phyloP scores from a whole-genome alignment of 1,140 invertebrate genomes.

The Danaus melanippus region DNA sequence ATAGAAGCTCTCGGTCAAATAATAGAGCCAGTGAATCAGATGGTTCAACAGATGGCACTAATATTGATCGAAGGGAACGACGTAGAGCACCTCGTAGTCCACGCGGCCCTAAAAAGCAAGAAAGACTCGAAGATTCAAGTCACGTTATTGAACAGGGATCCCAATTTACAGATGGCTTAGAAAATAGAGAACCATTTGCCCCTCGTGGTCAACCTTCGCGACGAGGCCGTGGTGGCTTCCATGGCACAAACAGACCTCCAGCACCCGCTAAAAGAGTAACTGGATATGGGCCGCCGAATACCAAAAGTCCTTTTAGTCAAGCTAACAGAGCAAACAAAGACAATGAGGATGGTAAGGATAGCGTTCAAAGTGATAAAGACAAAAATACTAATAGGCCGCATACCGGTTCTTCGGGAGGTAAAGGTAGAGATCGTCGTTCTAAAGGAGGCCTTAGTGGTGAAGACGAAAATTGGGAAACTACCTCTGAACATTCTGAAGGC shows the following conservation, averaged over 20 bases:
- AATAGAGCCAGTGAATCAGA: constrained; percentile 66
- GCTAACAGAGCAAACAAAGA: constrained; percentile 71
- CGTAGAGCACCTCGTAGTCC: constrained; percentile 55
- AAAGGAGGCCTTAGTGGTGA: constrained; percentile 72
- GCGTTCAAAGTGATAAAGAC: constrained; percentile 53
- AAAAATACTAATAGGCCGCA: constrained; percentile 78
- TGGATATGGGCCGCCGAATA: constrained; percentile 82
- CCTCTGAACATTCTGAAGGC: constrained; percentile 80
- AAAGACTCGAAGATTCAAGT: constrained; percentile 46
- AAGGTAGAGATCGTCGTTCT: constrained; percentile 74
- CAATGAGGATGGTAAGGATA: constrained; percentile 60
- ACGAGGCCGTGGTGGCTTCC: constrained; percentile 79
- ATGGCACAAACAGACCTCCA: constrained; percentile 67
- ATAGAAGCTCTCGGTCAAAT: constrained; percentile 61
- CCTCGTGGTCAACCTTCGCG: constrained; percentile 87
- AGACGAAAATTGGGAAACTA: constrained; percentile 80
- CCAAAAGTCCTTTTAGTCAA: constrained; percentile 81
- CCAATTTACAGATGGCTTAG: constrained; percentile 36
- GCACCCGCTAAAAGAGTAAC: constrained; percentile 75
- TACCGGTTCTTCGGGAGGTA: constrained; percentile 77
- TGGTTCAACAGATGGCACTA: constrained; percentile 55
- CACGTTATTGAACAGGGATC: constrained; percentile 29
- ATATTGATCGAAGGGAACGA: constrained; percentile 55
- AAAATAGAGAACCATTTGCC: constrained; percentile 76
- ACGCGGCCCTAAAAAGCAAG: constrained; percentile 48